phyloP scores from a whole-genome alignment of 2,113 vertebrate genomes.

The Calonectris borealis region DNA sequence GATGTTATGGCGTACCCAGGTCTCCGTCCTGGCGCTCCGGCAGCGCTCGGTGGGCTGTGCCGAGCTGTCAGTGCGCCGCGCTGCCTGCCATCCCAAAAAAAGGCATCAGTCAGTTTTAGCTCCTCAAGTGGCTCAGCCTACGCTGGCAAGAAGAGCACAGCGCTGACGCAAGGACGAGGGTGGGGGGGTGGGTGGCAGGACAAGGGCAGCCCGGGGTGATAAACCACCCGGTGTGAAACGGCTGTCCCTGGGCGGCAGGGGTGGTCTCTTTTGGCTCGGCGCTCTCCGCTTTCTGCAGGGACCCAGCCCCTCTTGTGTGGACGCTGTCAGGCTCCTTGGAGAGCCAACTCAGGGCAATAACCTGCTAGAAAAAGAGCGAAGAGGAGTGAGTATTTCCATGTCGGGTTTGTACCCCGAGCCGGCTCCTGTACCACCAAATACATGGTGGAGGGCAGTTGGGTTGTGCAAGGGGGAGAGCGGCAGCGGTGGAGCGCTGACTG shows the following conservation, averaged over 20 bases:
- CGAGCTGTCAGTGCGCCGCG: fast-evolving
- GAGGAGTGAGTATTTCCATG: background rate
- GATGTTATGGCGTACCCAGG: background rate
- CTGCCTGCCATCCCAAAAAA: background rate
- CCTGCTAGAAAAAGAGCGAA: background rate
- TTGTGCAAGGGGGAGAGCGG: background rate
- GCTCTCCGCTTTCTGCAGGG: background rate
- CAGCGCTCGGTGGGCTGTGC: fast-evolving
- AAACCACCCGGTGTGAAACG: fast-evolving
- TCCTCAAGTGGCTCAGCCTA: background rate
- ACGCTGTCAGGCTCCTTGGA: background rate
- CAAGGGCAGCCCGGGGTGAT: background rate
- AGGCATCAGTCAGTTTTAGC: background rate
- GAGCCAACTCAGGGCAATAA: background rate
- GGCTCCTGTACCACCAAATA: background rate
- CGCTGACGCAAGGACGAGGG: fast-evolving
- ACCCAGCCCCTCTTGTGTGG: no score
- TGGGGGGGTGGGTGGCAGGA: background rate
- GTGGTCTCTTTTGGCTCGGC: background rate
- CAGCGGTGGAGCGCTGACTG: background rate
- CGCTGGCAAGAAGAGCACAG: background rate
- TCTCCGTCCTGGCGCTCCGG: fast-evolving
- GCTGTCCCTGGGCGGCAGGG: background rate
- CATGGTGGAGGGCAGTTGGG: background rate
- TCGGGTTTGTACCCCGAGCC: background rate